Base-by-base conservation (phyloP, 2,797 vertebrate genomes). In the Anisognathus igniventris region DNA sequence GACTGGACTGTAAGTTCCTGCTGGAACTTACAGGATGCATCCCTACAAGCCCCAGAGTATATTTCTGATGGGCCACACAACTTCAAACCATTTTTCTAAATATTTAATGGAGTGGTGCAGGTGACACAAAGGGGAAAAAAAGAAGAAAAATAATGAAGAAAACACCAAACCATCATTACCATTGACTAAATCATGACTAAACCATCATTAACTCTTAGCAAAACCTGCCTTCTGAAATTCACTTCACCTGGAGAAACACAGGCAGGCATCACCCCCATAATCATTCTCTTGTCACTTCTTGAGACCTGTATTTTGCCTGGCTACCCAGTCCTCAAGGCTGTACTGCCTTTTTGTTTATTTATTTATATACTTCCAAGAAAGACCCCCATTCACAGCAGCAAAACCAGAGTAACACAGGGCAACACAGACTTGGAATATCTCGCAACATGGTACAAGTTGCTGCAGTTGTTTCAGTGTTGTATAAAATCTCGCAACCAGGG, bases 341-440 rank as follows among this genome's bases (percentile, higher is more conserved):
- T 37, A 11, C 15, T 73, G 6, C 40, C 16, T 51, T 89, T 66
- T 62, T 33, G n/a, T 45, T 62, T 6, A 45, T 28, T 60, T 22
- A 35, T 31, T 33, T 14, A 23, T 25, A 65, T 35, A n/a, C 9
- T 39, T 70, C 12, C 44, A 42, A 71, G 48, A 45, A 89, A 70
- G 67, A 42, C 3, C 2, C 6, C 8, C 10, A 14, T 8, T 6
- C 37, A 45, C 1, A 0, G 25, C 53, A 50, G 15, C 14, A 72
- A 92, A 94, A 58, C 10, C 14, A 68, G 3, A 1, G 0, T 4
- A 75, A 42, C 5, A 31, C 5, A 37, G 9, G 9, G 4, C 10
- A 68, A 57, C 0, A 0, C 0, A 33, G 19, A 16, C n/a, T 56
- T 17, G 6, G 4, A 27, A 57, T 18, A 57, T 8, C 4, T 42